Base-by-base conservation (phyloP, 1,140 invertebrate genomes). In the Heliconius eleuchia region DNA sequence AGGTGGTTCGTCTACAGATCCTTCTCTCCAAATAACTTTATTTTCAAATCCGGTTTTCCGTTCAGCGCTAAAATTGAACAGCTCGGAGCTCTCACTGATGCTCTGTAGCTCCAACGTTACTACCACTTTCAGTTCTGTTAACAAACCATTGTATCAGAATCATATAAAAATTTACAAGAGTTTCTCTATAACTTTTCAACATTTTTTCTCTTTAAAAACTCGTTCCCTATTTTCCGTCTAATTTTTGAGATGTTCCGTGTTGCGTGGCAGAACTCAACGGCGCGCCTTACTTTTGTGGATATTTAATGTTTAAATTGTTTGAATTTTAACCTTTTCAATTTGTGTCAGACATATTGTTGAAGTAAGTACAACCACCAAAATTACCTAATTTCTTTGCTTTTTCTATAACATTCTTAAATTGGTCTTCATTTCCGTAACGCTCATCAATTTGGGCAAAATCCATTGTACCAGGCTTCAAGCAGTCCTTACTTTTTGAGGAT, bases 21-120 rank as follows among this genome's bases (percentile, higher is more conserved):
- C 82, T 74, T 96, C 91, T 30, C 86, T 91, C 97, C 97, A 98
- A 30, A 98, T 89, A 83, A 98, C 97, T 88, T 95, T 98, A 86
- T 98, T 96, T 37, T 93, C 92, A 75, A 97, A 98, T 0, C 94
- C 94, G 11, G 79, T 74, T 8, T 78, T 82, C 7, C 83, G 84
- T 85, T 85, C 82, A 34, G 84, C 89, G 75, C 91, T 93, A 1
- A 84, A 89, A 50, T 80, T 87, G 86, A 98, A 98, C 97, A 97
- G 98, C 46, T 96, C 93, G 82, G 96, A 96, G 73, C 96, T 84
- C 73, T 96, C 95, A 78, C 97, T 98, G 0, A 97, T 96, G 80
- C 98, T 97, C 88, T 98, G 97, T 3, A 98, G 96, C 23, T 97
- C 82, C 74, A 95, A 76, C 6, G 88, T 90, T 18, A 91, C 74